phyloP scores from a whole-genome alignment of 2,888 invertebrate species.

The Ptilodon capucinus region DNA sequence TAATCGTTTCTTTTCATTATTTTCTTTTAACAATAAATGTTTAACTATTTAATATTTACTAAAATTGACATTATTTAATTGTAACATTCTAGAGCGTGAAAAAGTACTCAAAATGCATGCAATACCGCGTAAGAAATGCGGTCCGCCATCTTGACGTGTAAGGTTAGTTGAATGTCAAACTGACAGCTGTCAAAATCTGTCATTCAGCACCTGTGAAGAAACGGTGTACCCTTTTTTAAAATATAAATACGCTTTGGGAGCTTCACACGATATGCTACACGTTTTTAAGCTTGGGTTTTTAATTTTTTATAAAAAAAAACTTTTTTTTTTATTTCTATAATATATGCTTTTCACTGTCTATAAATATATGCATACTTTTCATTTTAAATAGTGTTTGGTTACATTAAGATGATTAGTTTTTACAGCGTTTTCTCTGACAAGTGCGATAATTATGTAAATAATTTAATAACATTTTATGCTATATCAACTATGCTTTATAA shows the following conservation, averaged over 20 bases:
- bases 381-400: not conserved
- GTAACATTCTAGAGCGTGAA: constrained; percentile 80
- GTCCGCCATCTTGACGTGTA: constrained; percentile 69
- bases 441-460: not conserved
- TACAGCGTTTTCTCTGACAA: not conserved
- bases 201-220: constrained; percentile 18
- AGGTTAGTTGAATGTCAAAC: constrained; percentile 63
- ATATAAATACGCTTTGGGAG: constrained; percentile 18
- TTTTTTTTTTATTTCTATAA: not conserved
- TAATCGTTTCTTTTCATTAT: constrained; percentile 9
- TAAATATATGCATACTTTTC: not conserved
- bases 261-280: constrained; percentile 23
- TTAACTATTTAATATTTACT: constrained; percentile 7
- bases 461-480: not conserved
- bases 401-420: not conserved
- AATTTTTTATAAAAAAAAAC: constrained; percentile 1
- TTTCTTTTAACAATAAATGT: constrained; percentile 11
- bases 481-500: not conserved
- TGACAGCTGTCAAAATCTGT: constrained; percentile 45
- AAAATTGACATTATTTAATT: constrained; percentile 32
- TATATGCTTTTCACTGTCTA: constrained; percentile 20
- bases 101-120: constrained; percentile 75
- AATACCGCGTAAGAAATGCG: constrained; percentile 65
- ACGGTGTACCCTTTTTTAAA: constrained; percentile 26
- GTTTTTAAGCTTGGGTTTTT: constrained; percentile 24